Conservation (phyloP, 1,140 invertebrate species). For the Atta colombica region DNA sequence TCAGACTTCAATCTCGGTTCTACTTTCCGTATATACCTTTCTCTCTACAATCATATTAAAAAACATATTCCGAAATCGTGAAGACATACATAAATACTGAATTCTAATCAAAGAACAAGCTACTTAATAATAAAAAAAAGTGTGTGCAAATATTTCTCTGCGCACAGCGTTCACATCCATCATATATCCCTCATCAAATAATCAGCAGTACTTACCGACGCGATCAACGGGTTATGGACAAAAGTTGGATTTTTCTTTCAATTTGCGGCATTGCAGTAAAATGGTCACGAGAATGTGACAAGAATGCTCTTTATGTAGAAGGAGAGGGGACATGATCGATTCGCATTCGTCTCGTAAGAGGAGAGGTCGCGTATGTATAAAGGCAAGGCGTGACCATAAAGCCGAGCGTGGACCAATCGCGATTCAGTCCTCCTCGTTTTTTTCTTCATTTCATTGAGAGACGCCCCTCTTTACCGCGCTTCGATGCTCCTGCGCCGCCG, state of each 20-base stretch:
- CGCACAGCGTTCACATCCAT: neutral
- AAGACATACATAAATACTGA: neutral
- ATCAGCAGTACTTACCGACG: slow-evolving; percentile 5
- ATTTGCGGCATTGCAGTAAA: slow-evolving; percentile 14
- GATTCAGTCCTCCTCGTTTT: slow-evolving; percentile 73
- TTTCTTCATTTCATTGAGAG: slow-evolving; percentile 71
- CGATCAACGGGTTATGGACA: slow-evolving; percentile 4
- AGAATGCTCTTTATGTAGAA: slow-evolving; percentile 10
- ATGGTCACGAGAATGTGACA: slow-evolving; percentile 1
- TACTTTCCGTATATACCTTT: neutral
- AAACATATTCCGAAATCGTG: neutral
- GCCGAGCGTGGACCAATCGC: slow-evolving; percentile 79
- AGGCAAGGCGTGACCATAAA: slow-evolving; percentile 80
- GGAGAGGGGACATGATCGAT: slow-evolving; percentile 37
- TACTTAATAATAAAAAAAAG: neutral
- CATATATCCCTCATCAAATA: neutral
- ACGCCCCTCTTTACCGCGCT: slow-evolving; percentile 52
- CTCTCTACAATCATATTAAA: neutral
- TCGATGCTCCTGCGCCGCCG: slow-evolving; percentile 64
- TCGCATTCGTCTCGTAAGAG: slow-evolving; percentile 32
- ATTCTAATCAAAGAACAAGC: neutral
- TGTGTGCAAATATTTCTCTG: neutral
- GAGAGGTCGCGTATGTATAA: slow-evolving; percentile 64
- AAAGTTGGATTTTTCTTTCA: neutral
- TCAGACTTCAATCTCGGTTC: neutral